Base-by-base conservation (phyloP, 2,113 vertebrate genomes). In the Phrynocephalus versicolor region DNA sequence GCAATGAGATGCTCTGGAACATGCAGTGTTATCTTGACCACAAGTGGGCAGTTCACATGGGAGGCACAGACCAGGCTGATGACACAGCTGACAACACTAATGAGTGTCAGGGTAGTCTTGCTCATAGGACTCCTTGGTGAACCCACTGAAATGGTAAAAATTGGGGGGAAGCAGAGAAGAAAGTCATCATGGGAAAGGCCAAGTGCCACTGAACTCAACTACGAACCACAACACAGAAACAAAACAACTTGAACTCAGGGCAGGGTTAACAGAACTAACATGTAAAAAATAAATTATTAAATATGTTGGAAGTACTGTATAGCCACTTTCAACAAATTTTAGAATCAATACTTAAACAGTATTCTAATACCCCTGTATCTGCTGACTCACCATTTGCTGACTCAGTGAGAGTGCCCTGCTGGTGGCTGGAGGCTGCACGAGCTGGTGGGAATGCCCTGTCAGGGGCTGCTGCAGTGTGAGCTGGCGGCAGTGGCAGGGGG, bases 1-100 rank as follows among this genome's bases (percentile, higher is more conserved):
- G 99, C 99, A 0, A 99, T 99, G 89, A 99, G 98, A 93, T 99
- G 98, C 94, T 99, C 99, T 0, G 99, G 98, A 71, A 99, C 98
- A 0, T 99, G 98, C 2, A 99, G 96, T 78, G 98, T 98, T 88
- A 99, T 98, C 83, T 98, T 97, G 77, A 99, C 98, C 0, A 98
- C 96, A 0, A 99, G 96, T n/a, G 96, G 97, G 78, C 99, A 99
- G 94, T 96, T 97, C 89, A 98, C 96, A 64, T 99, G 99, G 18
- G 98, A 99, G 10, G 98, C 96, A 91, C 97, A 99, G 65, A 98
- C 98, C 72, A 99, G 96, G 93, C 98, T 96, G 65, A 99, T 97
- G 91, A 97, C 95, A 6, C 99, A 99, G 95, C 98, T 99, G 25
- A 97, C 97, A 93, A 99, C 94, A 23, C 99, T 99, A 97, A 99